phyloP scores from a whole-genome alignment of 2,888 invertebrate genomes.

The Phalera bucephala region DNA sequence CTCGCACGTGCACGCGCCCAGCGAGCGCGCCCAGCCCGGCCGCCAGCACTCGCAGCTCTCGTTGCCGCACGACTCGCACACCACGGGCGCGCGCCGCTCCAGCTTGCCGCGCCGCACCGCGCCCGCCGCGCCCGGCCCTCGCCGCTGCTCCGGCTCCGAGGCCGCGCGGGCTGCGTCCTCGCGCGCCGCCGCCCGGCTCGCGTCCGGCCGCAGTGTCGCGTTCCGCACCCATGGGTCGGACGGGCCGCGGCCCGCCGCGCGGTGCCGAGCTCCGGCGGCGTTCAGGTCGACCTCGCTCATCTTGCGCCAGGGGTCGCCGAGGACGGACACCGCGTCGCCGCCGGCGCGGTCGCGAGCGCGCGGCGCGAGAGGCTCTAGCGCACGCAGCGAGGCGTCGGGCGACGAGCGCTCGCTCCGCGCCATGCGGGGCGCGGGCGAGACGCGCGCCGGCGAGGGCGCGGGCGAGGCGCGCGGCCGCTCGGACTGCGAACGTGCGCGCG shows the following conservation, averaged over 20 bases:
- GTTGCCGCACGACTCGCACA: constrained; percentile 53
- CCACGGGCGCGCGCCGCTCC: constrained; percentile 48
- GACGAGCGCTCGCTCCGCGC: constrained; percentile 33
- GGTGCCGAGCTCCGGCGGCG: constrained; percentile 27
- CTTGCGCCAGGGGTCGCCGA: constrained; percentile 61
- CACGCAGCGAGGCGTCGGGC: constrained; percentile 52
- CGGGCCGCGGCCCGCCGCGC: constrained; percentile 26
- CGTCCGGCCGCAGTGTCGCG: constrained; percentile 19
- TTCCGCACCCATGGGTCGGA: constrained; percentile 48
- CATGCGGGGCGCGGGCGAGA: constrained; percentile 37
- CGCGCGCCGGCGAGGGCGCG: constrained; percentile 40
- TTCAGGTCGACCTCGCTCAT: constrained; percentile 59
- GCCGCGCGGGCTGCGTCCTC: constrained; percentile 23
- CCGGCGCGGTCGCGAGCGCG: constrained; percentile 27
- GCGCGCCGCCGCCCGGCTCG: constrained; percentile 21
- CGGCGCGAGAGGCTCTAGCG: constrained; percentile 11
- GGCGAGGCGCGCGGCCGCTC: constrained; percentile 62
- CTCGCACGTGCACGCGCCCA: constrained; percentile 32
- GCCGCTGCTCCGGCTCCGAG: constrained; percentile 31
- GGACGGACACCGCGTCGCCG: constrained; percentile 31
- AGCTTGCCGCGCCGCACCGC: constrained; percentile 44
- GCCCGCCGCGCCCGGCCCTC: constrained; percentile 16
- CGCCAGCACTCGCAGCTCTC: constrained; percentile 55
- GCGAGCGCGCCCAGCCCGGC: constrained; percentile 36
- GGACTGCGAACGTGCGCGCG: constrained; percentile 69